Evolutionary conservation across 2,113 vertebrate genomes (phyloP).

Genomic region (Mirza zaza): DNA sequence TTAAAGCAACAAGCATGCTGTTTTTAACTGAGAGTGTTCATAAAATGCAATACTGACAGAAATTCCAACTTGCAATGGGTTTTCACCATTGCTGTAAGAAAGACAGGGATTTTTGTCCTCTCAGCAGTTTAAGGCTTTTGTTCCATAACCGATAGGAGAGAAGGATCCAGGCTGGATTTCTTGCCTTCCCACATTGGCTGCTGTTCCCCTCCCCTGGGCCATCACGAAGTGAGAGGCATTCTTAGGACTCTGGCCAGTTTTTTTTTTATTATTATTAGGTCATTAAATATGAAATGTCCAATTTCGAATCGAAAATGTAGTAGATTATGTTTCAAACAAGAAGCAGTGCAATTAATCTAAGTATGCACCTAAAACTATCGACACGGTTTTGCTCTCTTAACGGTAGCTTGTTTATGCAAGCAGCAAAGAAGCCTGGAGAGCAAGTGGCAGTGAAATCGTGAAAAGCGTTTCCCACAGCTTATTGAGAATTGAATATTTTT

Average conservation of each 20-base stretch:
- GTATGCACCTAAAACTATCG: too few relatives aligned
- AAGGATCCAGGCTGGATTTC: neutral
- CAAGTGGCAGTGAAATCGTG: too few relatives aligned
- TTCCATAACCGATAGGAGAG: neutral
- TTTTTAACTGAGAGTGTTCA: neutral
- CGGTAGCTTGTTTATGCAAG: too few relatives aligned
- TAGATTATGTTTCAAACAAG: too few relatives aligned
- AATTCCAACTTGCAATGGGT: neutral
- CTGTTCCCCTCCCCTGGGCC: neutral
- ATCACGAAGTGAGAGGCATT: neutral
- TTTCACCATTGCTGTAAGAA: neutral
- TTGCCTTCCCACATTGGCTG: neutral
- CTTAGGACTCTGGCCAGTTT: neutral
- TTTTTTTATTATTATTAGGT: neutral
- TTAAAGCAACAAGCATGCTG: neutral
- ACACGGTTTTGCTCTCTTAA: too few relatives aligned
- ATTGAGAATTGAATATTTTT: too few relatives aligned
- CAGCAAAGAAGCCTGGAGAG: too few relatives aligned
- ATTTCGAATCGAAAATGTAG: too few relatives aligned
- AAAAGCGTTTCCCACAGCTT: too few relatives aligned
- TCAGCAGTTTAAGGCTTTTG: neutral
- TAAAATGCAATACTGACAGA: neutral
- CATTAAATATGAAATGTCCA: too few relatives aligned
- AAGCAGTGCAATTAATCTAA: too few relatives aligned
- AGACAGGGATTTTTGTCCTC: neutral